Base-by-base conservation (phyloP, 2,888 invertebrate genomes). In the Pterobdella sp. region DNA sequence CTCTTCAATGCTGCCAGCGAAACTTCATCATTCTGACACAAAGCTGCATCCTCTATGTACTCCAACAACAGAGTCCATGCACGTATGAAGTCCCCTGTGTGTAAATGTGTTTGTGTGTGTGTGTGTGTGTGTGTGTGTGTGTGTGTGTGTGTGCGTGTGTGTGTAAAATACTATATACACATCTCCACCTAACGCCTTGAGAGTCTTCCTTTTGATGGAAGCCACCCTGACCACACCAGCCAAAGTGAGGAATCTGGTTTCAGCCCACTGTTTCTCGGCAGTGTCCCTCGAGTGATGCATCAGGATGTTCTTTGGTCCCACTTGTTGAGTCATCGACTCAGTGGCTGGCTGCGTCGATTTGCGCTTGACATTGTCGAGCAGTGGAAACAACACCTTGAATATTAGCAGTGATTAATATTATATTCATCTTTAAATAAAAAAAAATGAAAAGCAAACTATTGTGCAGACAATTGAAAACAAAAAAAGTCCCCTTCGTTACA, bases 241-340 rank as follows among this genome's bases (percentile, higher is more conserved):
- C 71, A 86, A 79, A 0, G 85, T 83, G 18, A 84, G 80, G n/a
- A 84, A 94, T 87, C 94, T 93, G 0, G 97, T 97, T 85, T 97
- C 96, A 0, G 96, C 94, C 96, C 96, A 97, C 81, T 97, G 97
- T 80, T 97, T 97, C 84, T 95, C 94, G 68, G 96, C 96, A 0
- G 98, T 98, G 84, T 98, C 97, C 74, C 98, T 88, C 0, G 96
- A 93, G 85, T 98, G 98, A 84, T 98, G 98, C 79, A 98, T 96
- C 3, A 97, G 87, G 78, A 97, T 94, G 81, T 94, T 92, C 65
- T 79, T 77, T 18, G 74, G 72, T n/a, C 67, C 64, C 74, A 91
- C 93, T 56, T 29, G 68, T 31, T 36, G 36, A 73, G 80, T 80
- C 14, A 3, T n/a, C 3, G 14, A 18, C 3, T 77, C 79, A 76